Evolutionary conservation across 2,888 invertebrate genomes (phyloP).

Genomic region (Julus scanicus): DNA sequence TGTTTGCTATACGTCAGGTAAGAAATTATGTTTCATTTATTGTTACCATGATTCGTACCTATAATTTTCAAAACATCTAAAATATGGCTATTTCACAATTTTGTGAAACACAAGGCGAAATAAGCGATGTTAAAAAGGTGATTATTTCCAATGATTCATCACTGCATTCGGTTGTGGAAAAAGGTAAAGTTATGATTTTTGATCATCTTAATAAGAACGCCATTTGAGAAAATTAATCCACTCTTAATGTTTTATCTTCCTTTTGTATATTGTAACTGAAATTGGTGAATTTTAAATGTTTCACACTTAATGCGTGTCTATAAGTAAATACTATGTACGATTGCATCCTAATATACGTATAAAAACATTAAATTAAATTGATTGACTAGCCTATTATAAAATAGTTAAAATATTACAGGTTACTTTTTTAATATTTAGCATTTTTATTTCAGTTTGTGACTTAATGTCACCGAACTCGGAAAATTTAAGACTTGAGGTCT

Average conservation of each 20-base stretch:
- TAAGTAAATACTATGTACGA: no score
- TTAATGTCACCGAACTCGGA: background rate
- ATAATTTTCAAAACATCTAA: background rate
- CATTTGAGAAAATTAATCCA: background rate
- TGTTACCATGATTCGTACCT: background rate
- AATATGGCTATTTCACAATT: background rate
- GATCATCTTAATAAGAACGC: background rate
- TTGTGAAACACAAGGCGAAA: background rate
- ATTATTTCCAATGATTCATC: background rate
- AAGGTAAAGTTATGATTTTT: background rate
- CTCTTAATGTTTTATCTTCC: no score
- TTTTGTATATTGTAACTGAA: no score
- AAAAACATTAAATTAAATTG: no score
- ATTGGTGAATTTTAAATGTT: no score
- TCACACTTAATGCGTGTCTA: no score
- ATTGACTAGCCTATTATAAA: no score
- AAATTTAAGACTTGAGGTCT: background rate
- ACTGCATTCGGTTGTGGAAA: background rate
- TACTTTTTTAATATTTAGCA: background rate
- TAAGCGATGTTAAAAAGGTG: background rate
- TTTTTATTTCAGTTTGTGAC: slow-evolving; percentile 22
- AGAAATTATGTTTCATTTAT: background rate
- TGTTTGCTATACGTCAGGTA: background rate
- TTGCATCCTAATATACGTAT: no score
- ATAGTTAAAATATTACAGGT: no score